These are phyloP conservation scores for Pseudomyrmex flavicornis DNA, from an alignment of 1,140 invertebrate species.

Conservation along the genomic window DNA sequence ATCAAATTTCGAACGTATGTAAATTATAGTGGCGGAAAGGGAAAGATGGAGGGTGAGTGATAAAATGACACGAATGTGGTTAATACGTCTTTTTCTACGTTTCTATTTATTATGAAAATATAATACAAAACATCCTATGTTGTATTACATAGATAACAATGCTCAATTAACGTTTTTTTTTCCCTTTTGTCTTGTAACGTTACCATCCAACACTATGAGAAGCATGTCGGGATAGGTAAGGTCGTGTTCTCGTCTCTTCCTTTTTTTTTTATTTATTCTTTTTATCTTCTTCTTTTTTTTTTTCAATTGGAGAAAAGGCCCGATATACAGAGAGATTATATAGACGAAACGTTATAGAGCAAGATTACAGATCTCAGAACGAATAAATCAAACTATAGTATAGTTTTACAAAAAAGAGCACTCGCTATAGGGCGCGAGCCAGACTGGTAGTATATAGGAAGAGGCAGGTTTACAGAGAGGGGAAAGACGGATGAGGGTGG, in stretches of 20 bases:
- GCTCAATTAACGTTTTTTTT: slow-evolving; percentile 84
- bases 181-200: slow-evolving; percentile 81
- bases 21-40: too few relatives aligned
- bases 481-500: neutral
- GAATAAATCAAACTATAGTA: slow-evolving; percentile 58
- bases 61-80: slow-evolving; percentile 75
- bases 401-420: slow-evolving; percentile 53
- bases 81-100: slow-evolving; percentile 86
- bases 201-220: slow-evolving; percentile 82
- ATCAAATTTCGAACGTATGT: too few relatives aligned
- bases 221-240: slow-evolving; percentile 81
- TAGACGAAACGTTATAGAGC: slow-evolving; percentile 77
- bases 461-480: slow-evolving; percentile 3
- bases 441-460: slow-evolving; percentile 43
- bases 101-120: slow-evolving; percentile 90
- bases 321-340: slow-evolving; percentile 79
- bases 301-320: slow-evolving; percentile 78
- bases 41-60: slow-evolving; percentile 14
- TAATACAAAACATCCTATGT: slow-evolving; percentile 89
- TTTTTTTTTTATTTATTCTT: slow-evolving; percentile 27
- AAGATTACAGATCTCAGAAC: slow-evolving; percentile 72
- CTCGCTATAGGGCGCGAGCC: slow-evolving; percentile 59
- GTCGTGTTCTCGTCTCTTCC: slow-evolving; percentile 67
- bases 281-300: slow-evolving; percentile 46
- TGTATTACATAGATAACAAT: slow-evolving; percentile 87